Base-by-base conservation (phyloP, 2,888 invertebrate genomes). In the Volucella inanis region DNA sequence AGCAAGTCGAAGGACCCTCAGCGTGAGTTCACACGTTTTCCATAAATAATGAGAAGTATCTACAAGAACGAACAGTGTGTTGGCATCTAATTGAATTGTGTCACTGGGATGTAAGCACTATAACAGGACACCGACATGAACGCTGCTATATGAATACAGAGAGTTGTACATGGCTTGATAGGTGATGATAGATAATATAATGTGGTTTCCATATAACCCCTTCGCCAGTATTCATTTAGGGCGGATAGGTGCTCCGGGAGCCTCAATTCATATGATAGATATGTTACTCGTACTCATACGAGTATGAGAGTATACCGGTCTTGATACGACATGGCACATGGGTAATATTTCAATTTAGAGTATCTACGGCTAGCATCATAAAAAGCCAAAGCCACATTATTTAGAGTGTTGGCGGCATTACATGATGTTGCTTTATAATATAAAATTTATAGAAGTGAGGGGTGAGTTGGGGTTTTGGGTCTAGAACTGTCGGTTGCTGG, bases 331-430 rank as follows among this genome's bases (percentile, higher is more conserved):
- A 84, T 70, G 79, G 68, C 70, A 79, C 79, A 79, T 65, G 79
- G 83, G 79, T 84, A 76, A 84, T 76, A 71, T 80, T 84, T 84
- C 62, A 80, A 80, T 80, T 84, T 80, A 71, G 65, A 61, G 39
- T 31, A 6, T 31, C 31, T 50, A 70, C 70, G 70, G 71, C 80
- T 76, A 80, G 71, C 80, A 75, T 75, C 61, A 75, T 76, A 84
- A 84, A 84, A 84, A 84, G 80, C 80, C 84, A 84, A 84, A 84
- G 80, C 80, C 84, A 71, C 84, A 84, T 84, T 84, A 84, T 76
- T 75, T 71, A 84, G 80, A 80, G 84, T 84, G 84, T 80, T 65
- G 79, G 80, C 43, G 71, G 65, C 71, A 61, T 84, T 70, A 75
- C 79, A 77, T 54, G 59, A 45, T 61, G 76, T 54, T 18, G 50